Evolutionary conservation across 2,797 vertebrate genomes (phyloP).

Genomic region (Choloepus didactylus): DNA sequence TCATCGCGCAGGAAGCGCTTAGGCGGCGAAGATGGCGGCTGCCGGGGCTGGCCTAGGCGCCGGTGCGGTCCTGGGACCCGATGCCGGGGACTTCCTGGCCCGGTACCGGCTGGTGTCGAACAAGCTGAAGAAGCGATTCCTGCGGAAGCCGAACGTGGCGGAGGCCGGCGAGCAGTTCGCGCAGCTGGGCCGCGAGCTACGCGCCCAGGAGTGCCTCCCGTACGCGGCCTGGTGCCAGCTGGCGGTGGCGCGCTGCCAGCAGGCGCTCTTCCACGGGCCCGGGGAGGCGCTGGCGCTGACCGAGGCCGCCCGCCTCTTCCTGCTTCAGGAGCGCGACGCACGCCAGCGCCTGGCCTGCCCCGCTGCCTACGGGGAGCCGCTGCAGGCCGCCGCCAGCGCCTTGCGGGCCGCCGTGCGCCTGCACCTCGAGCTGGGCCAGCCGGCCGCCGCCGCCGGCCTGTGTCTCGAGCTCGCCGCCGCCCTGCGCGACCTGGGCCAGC

Average conservation of each 20-base stretch:
- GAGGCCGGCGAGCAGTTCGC: constrained; percentile 86
- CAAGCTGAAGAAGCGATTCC: constrained; percentile 94
- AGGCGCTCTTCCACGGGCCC: constrained; percentile 94
- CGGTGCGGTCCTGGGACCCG: neutral
- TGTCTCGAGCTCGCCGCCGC: constrained; percentile 95
- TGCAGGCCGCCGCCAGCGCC: constrained; percentile 95
- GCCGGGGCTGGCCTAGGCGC: neutral
- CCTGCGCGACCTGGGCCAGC: constrained; percentile 82
- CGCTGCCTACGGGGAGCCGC: constrained; percentile 93
- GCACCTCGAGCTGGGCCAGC: constrained; percentile 95
- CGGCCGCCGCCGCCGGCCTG: constrained; percentile 94
- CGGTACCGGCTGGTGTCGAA: constrained; percentile 96
- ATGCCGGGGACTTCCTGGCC: constrained; percentile 93
- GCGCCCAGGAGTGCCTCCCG: constrained; percentile 94
- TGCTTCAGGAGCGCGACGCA: constrained; percentile 90
- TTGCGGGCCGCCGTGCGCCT: constrained; percentile 93
- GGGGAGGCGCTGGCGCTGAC: constrained; percentile 94
- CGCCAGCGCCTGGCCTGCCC: constrained; percentile 87
- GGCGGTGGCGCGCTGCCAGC: constrained; percentile 95
- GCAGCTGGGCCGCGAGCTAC: constrained; percentile 93
- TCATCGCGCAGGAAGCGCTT: neutral
- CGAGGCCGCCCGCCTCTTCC: constrained; percentile 96
- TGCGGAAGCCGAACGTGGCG: constrained; percentile 88
- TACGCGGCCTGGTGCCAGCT: constrained; percentile 96
- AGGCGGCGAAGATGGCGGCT: neutral